Conservation (phyloP, 1,140 invertebrate genomes). For the Amphibalanus amphitrite region DNA sequence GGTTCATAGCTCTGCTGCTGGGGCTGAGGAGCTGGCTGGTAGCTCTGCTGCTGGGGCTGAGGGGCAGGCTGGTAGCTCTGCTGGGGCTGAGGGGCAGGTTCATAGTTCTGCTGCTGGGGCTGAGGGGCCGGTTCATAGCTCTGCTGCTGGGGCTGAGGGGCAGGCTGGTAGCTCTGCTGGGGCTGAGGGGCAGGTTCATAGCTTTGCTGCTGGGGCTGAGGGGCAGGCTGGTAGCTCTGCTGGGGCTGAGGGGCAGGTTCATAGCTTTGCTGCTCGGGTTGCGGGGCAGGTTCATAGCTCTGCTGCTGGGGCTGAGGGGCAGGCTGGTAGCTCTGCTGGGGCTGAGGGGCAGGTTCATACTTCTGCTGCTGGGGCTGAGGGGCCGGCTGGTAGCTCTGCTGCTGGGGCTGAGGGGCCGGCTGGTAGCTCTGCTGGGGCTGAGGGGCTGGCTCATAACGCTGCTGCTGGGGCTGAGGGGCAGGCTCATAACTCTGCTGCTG, state of each 20-base stretch:
- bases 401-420: too few species aligned
- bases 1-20: not conserved
- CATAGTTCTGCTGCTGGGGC: not conserved
- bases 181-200: not conserved
- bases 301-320: not conserved
- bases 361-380: too few species aligned
- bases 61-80: not conserved
- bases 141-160: not conserved
- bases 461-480: too few species aligned
- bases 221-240: not conserved
- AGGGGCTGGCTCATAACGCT: too few species aligned
- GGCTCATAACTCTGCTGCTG: too few species aligned
- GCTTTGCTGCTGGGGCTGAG: not conserved
- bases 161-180: not conserved
- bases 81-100: not conserved
- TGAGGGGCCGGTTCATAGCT: not conserved
- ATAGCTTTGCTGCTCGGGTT: not conserved
- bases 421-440: too few species aligned
- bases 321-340: not conserved
- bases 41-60: not conserved
- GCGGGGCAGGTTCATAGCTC: not conserved
- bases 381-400: too few species aligned
- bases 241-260: not conserved
- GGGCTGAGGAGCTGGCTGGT: not conserved
- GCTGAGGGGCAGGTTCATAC: too few species aligned